Evolutionary conservation across 2,797 vertebrate species (phyloP).

Genomic region (Micrastur ruficollis): DNA sequence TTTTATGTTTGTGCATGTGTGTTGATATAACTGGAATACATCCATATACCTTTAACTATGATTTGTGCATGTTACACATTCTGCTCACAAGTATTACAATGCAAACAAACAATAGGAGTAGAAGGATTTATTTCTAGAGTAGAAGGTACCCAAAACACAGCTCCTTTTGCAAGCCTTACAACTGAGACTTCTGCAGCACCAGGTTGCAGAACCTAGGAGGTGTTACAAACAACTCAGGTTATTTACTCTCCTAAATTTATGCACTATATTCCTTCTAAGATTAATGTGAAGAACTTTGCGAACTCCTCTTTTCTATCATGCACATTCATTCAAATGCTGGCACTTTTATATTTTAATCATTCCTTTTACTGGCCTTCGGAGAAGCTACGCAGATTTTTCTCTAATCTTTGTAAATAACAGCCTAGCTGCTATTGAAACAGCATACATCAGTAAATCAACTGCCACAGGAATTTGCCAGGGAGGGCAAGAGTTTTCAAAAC

Average conservation of each 20-base stretch:
- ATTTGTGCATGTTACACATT: not conserved
- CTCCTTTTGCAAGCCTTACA: not conserved
- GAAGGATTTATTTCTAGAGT: not conserved
- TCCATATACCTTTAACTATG: not conserved
- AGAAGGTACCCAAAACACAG: not conserved
- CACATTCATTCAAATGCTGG: not conserved
- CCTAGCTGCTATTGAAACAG: not conserved
- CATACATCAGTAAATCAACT: not conserved
- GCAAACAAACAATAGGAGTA: not conserved
- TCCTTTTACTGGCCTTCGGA: not conserved
- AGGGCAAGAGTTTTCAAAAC: not conserved
- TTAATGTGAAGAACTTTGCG: not conserved
- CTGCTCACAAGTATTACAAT: not conserved
- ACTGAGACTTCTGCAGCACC: not conserved
- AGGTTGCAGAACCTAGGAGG: not conserved
- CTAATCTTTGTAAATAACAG: not conserved
- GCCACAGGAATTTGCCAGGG: not conserved
- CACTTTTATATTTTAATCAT: not conserved
- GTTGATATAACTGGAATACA: not conserved
- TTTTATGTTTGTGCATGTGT: not conserved
- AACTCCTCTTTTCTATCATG: not conserved
- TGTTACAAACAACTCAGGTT: not conserved
- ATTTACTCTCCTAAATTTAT: not conserved
- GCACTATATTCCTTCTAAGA: not conserved
- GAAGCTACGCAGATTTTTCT: not conserved